Evolutionary conservation across 1,140 invertebrate species (phyloP), one percentile per base, ranked within the genome.

Genomic region (Drosophila repletoides): DNA sequence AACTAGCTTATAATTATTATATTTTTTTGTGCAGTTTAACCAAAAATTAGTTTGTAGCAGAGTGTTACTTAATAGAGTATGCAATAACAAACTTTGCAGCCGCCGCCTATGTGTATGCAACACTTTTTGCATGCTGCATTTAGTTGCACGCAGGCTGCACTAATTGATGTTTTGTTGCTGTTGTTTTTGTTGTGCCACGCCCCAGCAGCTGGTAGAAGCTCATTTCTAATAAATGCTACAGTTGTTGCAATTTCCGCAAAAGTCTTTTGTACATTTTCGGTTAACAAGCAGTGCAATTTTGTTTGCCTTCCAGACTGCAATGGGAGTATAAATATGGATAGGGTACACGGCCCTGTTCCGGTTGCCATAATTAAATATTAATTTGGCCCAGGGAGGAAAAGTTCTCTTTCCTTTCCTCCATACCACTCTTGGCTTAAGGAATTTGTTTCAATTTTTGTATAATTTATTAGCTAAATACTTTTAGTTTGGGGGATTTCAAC

Each of bases 391-490:
- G 5, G 36, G 33, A 1, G 9, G 12, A 12, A 22, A 14, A 48
- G 14, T 1, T 12, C 7, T 9, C 22, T 46, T 9, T 33, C 5
- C 4, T 28, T 10, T 6, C 9, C 12, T 17, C 5, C 46, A 34
- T 43, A 34, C 72, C 64, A 81, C 79, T 83, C 70, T 71, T 77
- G 71, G 79, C 74, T 75, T 72, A 65, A 69, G 76, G 72, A 84
- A 84, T 84, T 84, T 86, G 80, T 84, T 84, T 86, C 80, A 84
- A 86, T 84, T 84, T 84, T 84, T 84, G 80, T 84, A 80, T 84
- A 84, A 84, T 84, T 84, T 84, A 84, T 86, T 86, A 84, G 81
- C 76, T 84, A 84, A 84, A 84, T 86, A 84, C 80, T 86, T 84
- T 84, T 65, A 84, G 75, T 84, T 84, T 74, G 48, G 21, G 59